Percentiles rank a stretch among this genome's conserved stretches.
phyloP scores from a whole-genome alignment of 2,113 vertebrate genomes.

The Mola mola region DNA sequence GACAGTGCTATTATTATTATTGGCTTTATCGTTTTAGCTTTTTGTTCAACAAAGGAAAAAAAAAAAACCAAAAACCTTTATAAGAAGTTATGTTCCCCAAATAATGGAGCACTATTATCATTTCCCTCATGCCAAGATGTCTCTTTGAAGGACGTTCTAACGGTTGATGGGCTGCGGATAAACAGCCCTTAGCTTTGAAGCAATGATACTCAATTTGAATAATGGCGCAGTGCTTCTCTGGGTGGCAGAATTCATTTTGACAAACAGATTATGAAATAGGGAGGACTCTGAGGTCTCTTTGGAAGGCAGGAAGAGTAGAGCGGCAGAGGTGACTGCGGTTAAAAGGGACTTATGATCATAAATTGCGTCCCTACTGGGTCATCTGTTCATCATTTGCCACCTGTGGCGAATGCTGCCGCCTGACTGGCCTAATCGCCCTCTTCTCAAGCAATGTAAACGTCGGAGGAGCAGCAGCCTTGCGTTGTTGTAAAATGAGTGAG shows the following conservation, averaged over 20 bases:
- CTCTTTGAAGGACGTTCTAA: conserved; percentile 49
- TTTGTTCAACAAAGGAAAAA: neutral
- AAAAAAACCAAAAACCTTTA: neutral
- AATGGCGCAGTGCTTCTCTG: conserved; percentile 58
- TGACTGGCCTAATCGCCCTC: conserved; percentile 16
- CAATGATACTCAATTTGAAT: conserved; percentile 71
- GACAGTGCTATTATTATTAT: no score
- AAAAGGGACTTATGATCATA: conserved; percentile 44
- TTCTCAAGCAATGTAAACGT: conserved; percentile 9
- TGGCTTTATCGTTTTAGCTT: no score
- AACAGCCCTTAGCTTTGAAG: conserved; percentile 61
- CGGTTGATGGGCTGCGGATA: conserved; percentile 60
- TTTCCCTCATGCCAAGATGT: conserved; percentile 33
- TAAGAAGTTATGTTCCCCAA: conserved; percentile 32
- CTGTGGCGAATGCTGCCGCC: conserved; percentile 11
- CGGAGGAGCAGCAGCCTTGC: neutral
- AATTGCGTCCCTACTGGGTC: conserved; percentile 37
- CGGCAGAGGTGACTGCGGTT: conserved; percentile 6
- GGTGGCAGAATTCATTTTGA: conserved; percentile 62
- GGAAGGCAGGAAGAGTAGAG: conserved; percentile 9
- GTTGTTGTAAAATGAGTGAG: no score
- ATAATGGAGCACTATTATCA: conserved; percentile 28
- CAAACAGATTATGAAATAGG: conserved; percentile 56
- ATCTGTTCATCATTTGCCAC: conserved; percentile 52
- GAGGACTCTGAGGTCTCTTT: conserved; percentile 47